Conservation (phyloP, 2,113 vertebrate genomes). For the Callionymus lyra region DNA sequence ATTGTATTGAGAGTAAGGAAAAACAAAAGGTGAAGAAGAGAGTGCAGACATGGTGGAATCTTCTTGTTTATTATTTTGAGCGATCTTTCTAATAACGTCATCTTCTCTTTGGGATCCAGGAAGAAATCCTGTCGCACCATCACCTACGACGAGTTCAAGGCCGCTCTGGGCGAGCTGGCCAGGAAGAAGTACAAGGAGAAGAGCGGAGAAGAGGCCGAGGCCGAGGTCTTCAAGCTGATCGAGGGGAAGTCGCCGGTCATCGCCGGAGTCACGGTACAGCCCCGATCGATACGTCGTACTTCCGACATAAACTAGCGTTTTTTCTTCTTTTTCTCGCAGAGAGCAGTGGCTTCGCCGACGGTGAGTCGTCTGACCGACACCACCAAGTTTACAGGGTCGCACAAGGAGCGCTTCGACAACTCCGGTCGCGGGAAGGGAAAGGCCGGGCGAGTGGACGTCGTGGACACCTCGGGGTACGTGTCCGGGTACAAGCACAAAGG, state of each 20-base stretch:
- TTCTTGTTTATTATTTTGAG: too few relatives aligned
- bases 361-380: slow-evolving; percentile 92
- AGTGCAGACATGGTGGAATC: slow-evolving; percentile 1
- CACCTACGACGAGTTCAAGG: slow-evolving; percentile 86
- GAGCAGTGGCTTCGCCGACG: slow-evolving; percentile 84
- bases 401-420: slow-evolving; percentile 90
- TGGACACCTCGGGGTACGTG: slow-evolving; percentile 87
- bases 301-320: not conserved
- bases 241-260: slow-evolving; percentile 85
- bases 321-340: slow-evolving; percentile 51
- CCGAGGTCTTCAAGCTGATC: slow-evolving; percentile 80
- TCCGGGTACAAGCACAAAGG: slow-evolving; percentile 91
- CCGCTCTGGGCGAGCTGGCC: slow-evolving; percentile 81
- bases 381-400: slow-evolving; percentile 88
- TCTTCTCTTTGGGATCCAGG: slow-evolving; percentile 55
- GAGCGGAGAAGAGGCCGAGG: slow-evolving; percentile 78
- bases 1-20: too few relatives aligned
- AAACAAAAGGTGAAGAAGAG: too few relatives aligned
- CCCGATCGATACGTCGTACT: not conserved
- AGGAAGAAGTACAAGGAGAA: slow-evolving; percentile 88
- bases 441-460: slow-evolving; percentile 86
- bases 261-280: slow-evolving; percentile 84
- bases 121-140: slow-evolving; percentile 86
- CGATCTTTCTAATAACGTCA: too few relatives aligned
- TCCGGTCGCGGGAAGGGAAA: slow-evolving; percentile 86